phyloP scores from a whole-genome alignment of 2,797 vertebrate genomes.

The Anas capensis region DNA sequence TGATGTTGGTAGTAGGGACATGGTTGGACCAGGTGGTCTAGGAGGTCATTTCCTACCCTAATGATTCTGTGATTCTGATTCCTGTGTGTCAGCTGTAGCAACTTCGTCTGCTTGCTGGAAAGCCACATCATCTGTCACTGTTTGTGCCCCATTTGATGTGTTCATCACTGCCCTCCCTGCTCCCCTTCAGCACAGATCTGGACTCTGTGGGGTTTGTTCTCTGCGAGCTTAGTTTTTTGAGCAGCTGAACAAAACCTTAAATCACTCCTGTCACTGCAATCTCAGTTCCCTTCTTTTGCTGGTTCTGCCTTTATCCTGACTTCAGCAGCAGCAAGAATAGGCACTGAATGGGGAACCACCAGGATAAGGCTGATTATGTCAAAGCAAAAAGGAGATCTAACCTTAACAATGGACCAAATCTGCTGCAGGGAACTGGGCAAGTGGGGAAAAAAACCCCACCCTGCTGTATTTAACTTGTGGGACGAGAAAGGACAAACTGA shows the following conservation, averaged over 20 bases:
- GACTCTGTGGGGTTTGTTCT: background rate
- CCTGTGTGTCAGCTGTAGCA: background rate
- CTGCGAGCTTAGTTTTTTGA: background rate
- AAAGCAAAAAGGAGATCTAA: background rate
- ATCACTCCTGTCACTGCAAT: background rate
- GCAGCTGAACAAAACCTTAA: background rate
- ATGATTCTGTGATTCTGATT: too few species aligned
- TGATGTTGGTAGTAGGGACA: too few species aligned
- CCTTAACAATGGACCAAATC: background rate
- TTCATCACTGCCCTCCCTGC: background rate
- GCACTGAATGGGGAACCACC: background rate
- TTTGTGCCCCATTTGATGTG: background rate
- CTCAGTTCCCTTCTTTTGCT: background rate
- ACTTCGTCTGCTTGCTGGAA: background rate
- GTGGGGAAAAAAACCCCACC: background rate
- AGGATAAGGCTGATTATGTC: background rate
- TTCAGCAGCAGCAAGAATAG: background rate
- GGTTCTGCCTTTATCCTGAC: background rate
- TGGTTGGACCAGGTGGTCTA: too few species aligned
- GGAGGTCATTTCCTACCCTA: too few species aligned
- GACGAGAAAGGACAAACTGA: background rate
- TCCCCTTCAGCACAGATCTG: background rate
- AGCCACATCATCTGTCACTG: background rate
- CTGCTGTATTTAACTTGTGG: background rate
- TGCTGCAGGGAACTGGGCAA: background rate